phyloP scores from a whole-genome alignment of 2,113 vertebrate species.

The Tichodroma muraria region DNA sequence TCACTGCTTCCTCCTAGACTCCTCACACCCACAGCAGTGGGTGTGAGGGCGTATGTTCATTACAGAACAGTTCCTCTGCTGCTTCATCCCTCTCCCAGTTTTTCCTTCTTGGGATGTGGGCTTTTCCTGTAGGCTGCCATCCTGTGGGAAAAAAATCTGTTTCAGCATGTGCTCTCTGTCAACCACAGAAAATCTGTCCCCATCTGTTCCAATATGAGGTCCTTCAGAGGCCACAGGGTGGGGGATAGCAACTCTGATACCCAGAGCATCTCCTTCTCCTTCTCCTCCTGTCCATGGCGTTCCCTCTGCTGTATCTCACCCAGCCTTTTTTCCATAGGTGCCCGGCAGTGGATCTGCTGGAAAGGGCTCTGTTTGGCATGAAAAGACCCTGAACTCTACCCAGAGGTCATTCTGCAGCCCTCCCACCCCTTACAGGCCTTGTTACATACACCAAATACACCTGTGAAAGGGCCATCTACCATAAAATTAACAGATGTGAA shows the following conservation, averaged over 20 bases:
- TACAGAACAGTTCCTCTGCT: neutral
- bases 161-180: neutral
- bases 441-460: neutral
- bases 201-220: neutral
- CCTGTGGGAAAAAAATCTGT: neutral
- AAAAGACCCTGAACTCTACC: neutral
- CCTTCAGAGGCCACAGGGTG: neutral
- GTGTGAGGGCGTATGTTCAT: rapidly evolving
- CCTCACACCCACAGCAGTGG: rapidly evolving
- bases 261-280: neutral
- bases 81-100: neutral
- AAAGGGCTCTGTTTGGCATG: neutral
- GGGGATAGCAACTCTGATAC: neutral
- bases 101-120: neutral
- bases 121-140: neutral
- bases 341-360: neutral
- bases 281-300: neutral
- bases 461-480: neutral
- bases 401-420: neutral
- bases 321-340: neutral
- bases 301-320: neutral
- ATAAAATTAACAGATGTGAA: neutral
- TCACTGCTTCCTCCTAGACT: neutral
- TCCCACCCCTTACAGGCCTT: neutral
- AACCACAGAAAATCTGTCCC: neutral